Evolutionary conservation across 2,797 vertebrate genomes (phyloP).

Genomic region (Falco biarmicus): DNA sequence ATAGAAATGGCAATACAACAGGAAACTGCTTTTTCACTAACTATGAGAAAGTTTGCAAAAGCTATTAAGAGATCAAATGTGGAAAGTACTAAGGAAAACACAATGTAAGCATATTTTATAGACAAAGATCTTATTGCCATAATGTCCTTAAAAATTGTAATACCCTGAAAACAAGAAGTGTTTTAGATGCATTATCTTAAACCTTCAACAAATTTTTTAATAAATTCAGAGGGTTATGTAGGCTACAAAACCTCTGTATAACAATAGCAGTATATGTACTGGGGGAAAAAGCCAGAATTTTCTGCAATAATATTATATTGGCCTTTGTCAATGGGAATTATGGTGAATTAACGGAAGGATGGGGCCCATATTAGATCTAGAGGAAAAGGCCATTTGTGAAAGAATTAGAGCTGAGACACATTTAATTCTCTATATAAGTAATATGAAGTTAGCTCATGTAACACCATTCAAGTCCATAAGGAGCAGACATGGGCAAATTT

Average conservation of each 20-base stretch:
- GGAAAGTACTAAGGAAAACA: not conserved
- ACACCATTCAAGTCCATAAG: not conserved
- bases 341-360: not conserved
- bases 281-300: not conserved
- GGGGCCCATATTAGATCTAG: not conserved
- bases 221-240: not conserved
- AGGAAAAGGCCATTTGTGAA: not conserved
- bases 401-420: not conserved
- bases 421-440: not conserved
- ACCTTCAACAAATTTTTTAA: not conserved
- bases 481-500: not conserved
- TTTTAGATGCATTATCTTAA: not conserved
- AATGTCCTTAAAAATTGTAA: not conserved
- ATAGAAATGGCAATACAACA: not conserved
- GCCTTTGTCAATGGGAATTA: not conserved
- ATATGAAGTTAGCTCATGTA: not conserved
- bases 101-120: not conserved
- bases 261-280: not conserved
- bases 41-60: not conserved
- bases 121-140: not conserved
- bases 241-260: not conserved
- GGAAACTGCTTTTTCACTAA: not conserved
- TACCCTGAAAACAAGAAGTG: not conserved
- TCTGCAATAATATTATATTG: not conserved
- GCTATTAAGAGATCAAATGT: not conserved